Evolutionary conservation across 2,113 vertebrate species (phyloP).

Genomic region (Nannospalax galili): DNA sequence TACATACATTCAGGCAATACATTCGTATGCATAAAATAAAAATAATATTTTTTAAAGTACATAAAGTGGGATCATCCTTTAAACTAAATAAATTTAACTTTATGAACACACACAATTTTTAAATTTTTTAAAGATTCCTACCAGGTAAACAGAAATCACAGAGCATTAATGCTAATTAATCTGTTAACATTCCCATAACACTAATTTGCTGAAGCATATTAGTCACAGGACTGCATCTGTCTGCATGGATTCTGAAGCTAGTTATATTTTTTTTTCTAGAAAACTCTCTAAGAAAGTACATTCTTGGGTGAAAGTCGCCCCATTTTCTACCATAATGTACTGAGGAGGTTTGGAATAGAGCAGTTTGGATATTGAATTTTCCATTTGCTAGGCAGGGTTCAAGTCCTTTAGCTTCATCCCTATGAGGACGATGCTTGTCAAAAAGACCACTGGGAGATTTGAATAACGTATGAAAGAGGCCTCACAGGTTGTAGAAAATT

Average conservation of each 20-base stretch:
- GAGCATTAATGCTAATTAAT: neutral
- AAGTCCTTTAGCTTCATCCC: neutral
- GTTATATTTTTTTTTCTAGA: neutral
- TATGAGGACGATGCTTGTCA: neutral
- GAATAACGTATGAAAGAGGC: neutral
- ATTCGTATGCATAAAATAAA: too few relatives aligned
- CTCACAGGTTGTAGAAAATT: neutral
- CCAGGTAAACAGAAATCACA: neutral
- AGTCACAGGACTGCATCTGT: neutral
- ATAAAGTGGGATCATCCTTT: too few relatives aligned
- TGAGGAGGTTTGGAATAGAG: neutral
- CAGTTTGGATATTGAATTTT: neutral
- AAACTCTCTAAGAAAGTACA: neutral
- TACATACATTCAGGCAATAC: too few relatives aligned
- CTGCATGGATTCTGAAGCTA: conserved; percentile 26
- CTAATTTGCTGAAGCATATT: neutral
- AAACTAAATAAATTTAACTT: neutral
- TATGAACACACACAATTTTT: neutral
- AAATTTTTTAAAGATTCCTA: neutral
- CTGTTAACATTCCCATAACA: neutral
- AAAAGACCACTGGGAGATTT: conserved; percentile 1
- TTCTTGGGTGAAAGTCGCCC: neutral
- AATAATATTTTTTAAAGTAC: too few relatives aligned
- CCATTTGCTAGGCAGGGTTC: neutral
- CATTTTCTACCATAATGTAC: neutral